Evolutionary conservation across 2,113 vertebrate genomes (phyloP), one percentile per base, ranked within the genome.

Genomic region (Loxodonta africana): DNA sequence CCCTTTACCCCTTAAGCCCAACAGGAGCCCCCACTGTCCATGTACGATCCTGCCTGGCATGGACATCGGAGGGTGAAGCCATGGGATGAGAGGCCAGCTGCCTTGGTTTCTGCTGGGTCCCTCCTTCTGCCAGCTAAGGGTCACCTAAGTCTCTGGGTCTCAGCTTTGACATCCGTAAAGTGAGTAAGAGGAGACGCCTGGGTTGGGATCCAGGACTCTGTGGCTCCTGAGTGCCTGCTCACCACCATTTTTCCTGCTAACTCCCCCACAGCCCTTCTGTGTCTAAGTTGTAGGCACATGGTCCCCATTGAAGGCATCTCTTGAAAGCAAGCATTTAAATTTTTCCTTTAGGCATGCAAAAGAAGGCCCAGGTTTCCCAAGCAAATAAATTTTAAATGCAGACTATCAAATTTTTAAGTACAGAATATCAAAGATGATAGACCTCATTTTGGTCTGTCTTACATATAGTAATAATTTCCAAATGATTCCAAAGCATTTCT

Each of bases 231-330:
- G 15, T 17, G 30, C 15, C 12, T 2, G 8, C 51, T 11, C 5
- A 21, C 17, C 73, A 0, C 18, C 1, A 1, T 7, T 57, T 18
- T 5, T 2, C 9, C 77, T 8, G 57, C 41, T 0, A 2, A 18
- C 28, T 8, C 21, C 3, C 57, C n/a, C 15, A 1, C 10, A 0
- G 8, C 15, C 48, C 37, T 23, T 17, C 18, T 18, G 67, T 15
- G 23, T 62, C 74, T 63, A 21, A 63, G n/a, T 53, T 53, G 37
- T 11, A 30, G 0, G 10, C 3, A n/a, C 73, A 53, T 1, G 46
- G 4, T 74, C 41, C 69, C 21, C 1, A 23, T n/a, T 2, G 17
- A 82, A 46, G 15, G 6, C 3, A 20, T 71, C 67, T 87, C 86
- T 84, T 83, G 33, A 76, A 82, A 83, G 20, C 28, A n/a, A 88